A percentile compares a stretch with the other conserved stretches of the same genome.
Evolutionary conservation across 35 echinoderm and acorn worm genomes (phyloP).

Genomic region (Nesometra sesokonis): DNA sequence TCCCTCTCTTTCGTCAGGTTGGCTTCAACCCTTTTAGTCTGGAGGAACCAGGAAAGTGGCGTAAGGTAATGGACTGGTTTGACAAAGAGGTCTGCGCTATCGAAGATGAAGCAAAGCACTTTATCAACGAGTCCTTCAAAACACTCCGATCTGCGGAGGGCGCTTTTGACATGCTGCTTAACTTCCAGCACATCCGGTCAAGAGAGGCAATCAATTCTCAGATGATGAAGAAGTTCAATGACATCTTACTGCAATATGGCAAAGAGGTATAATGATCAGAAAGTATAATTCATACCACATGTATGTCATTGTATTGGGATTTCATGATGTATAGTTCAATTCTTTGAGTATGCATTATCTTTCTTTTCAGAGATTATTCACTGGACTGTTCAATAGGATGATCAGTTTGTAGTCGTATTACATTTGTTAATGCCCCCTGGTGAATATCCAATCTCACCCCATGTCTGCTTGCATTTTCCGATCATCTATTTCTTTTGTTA

Average conservation of each 20-base stretch:
- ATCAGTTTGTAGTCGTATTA: too few relatives aligned
- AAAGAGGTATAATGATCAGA: constrained; percentile 65
- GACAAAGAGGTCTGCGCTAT: constrained; percentile 95
- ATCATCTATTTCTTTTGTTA: too few relatives aligned
- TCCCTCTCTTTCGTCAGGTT: constrained; percentile 36
- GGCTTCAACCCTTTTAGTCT: constrained; percentile 88
- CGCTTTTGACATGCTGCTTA: constrained; percentile 92
- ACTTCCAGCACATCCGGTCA: constrained; percentile 87
- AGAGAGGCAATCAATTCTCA: constrained; percentile 94
- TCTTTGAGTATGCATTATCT: too few relatives aligned
- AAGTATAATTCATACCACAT: too few relatives aligned
- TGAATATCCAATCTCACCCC: too few relatives aligned
- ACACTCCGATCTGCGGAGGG: constrained; percentile 79
- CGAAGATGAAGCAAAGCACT: constrained; percentile 97
- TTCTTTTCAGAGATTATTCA: too few relatives aligned
- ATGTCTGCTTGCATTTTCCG: too few relatives aligned
- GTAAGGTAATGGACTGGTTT: constrained; percentile 99
- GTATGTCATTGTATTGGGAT: too few relatives aligned
- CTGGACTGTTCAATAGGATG: too few relatives aligned
- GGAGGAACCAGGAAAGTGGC: constrained; percentile 82
- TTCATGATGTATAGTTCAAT: too few relatives aligned
- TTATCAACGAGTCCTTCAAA: constrained; percentile 99
- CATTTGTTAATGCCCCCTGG: too few relatives aligned
- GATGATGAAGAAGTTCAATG: constrained; percentile 99
- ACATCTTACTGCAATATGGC: constrained; percentile 95